phyloP scores from a whole-genome alignment of 2,888 invertebrate species.

The Bruchidius siliquastri region DNA sequence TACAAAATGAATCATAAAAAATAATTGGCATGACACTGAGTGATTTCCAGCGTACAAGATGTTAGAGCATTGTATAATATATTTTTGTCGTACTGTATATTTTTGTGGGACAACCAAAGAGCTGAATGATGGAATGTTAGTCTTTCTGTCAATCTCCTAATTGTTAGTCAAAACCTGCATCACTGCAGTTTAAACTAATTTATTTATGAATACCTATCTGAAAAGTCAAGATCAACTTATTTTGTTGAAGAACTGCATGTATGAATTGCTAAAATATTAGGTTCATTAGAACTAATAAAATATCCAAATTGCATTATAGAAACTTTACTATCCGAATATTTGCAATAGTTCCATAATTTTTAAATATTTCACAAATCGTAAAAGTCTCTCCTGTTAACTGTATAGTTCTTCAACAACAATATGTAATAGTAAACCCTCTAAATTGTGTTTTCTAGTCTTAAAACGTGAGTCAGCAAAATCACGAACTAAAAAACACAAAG shows the following conservation, averaged over 20 bases:
- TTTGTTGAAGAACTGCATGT: background rate
- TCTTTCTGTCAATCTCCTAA: conserved; percentile 28
- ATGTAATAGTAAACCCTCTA: background rate
- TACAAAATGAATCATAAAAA: no score
- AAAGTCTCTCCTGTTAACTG: background rate
- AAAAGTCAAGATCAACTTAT: conserved; percentile 14
- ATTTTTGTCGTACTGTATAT: conserved; percentile 18
- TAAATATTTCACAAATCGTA: no score
- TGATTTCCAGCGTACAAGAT: background rate
- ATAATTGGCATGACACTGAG: background rate
- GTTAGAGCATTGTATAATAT: conserved; percentile 7
- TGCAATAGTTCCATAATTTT: no score
- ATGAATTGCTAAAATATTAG: background rate
- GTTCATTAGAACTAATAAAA: no score
- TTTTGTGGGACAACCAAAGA: conserved; percentile 23
- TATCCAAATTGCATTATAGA: no score
- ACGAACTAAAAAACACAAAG: conserved; percentile 8
- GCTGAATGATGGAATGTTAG: conserved; percentile 23
- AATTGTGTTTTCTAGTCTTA: conserved; percentile 11
- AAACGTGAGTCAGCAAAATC: conserved; percentile 7
- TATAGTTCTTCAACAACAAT: background rate
- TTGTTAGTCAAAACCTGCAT: conserved; percentile 27
- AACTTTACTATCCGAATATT: no score
- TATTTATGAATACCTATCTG: conserved; percentile 22
- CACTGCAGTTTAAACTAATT: conserved; percentile 34